A percentile compares a stretch with the other conserved stretches of the same genome.
Conservation (phyloP, 2,113 vertebrate genomes). For the Desmodus rotundus region DNA sequence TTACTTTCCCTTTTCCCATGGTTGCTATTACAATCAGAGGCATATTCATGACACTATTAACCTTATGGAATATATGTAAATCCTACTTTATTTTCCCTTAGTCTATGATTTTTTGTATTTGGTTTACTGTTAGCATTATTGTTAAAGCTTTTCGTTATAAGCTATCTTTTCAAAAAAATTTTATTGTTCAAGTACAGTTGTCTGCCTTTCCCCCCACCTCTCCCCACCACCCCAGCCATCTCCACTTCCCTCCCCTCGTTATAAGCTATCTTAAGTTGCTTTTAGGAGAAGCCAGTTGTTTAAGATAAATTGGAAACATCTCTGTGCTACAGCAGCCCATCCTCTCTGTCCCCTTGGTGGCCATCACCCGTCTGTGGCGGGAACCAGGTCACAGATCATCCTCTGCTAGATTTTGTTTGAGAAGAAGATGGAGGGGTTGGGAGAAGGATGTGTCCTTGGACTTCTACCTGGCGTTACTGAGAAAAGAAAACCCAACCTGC, state of each 20-base stretch:
- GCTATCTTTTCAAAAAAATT: background rate
- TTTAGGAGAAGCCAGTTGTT: background rate
- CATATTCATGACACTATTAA: background rate
- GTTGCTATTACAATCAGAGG: background rate
- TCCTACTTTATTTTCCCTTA: background rate
- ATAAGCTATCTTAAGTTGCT: background rate
- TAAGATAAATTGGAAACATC: background rate
- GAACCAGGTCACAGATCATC: rapidly evolving
- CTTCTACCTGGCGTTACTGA: background rate
- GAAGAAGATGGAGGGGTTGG: background rate
- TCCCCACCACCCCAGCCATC: no score
- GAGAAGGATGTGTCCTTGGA: background rate
- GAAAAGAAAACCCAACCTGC: background rate
- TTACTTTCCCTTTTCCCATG: background rate
- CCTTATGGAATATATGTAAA: background rate
- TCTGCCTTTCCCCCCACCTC: no score
- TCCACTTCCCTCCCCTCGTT: no score
- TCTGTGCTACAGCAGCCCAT: rapidly evolving
- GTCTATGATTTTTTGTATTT: background rate
- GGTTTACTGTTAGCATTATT: background rate
- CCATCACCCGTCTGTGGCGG: background rate
- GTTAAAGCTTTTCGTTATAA: background rate
- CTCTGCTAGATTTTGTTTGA: background rate
- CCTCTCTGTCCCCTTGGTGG: background rate
- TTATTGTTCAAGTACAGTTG: no score